Evolutionary conservation across 2,113 vertebrate species (phyloP), one percentile per base, ranked within the genome.

Genomic region (Octodon degus): DNA sequence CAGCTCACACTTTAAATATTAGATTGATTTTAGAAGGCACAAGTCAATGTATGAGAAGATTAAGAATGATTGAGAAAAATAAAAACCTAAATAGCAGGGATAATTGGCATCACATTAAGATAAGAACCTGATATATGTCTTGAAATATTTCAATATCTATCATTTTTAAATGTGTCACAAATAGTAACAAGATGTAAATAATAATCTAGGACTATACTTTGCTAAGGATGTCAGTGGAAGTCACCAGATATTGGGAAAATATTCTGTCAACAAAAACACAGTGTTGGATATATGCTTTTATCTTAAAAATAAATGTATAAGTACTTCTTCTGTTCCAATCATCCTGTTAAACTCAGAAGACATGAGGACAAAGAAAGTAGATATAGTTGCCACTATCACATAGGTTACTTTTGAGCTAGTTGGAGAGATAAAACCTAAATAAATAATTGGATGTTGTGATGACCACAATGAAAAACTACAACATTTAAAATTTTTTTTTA

Each of bases 11-110:
- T 37, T 30, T 77, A 87, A 88, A 22, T 27, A 92, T n/a, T 67
- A 58, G 12, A 11, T 34, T 90, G 30, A 34, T 79, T 92, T 63
- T 88, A 16, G 88, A 85, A 92, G 63, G 7, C 50, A 91, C 63
- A 93, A 17, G n/a, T 0, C 37, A 55, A 53, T 50, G 92, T 94
- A 60, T 53, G 67, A 68, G 60, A 50, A 88, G 55, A 60, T n/a
- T 2, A 93, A 94, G 72, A 86, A 79, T 88, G 32, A 95, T 81
- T 87, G 25, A 86, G 24, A 70, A 93, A 67, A 70, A 95, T 62
- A 43, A 60, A 16, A 87, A 17, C 55, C n/a, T 60, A 90, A 90
- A 37, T 58, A 11, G 67, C 14, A 76, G 10, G 24, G 20, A n/a
- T 88, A 84, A 82, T 24, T 80, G 63, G 74, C 43, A 87, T 30